Percentiles rank a stretch among this genome's conserved stretches.
Evolutionary conservation across 64 coral and sea anemone genomes (phyloP).

Genomic region (Montipora efflorescens): DNA sequence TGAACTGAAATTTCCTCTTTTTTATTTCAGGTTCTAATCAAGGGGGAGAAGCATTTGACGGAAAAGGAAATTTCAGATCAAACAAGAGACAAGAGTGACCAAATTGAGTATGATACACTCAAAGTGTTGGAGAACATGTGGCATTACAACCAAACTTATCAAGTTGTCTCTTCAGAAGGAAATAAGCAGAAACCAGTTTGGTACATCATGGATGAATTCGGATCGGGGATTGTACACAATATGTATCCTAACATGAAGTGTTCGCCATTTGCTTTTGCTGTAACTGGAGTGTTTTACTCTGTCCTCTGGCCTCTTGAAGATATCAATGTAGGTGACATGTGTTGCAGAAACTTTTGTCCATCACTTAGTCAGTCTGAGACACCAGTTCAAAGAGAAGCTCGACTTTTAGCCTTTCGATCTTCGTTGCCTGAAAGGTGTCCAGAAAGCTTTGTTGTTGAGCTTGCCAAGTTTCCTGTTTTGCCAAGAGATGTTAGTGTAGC

Average conservation of each 20-base stretch:
- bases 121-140: constrained; percentile 80
- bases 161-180: constrained; percentile 60
- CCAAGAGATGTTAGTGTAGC: constrained; percentile 6
- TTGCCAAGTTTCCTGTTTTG: constrained; percentile 1
- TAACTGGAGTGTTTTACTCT: constrained; percentile 79
- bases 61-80: constrained; percentile 78
- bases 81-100: constrained; percentile 62
- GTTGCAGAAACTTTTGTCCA: constrained; percentile 81
- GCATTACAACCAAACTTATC: constrained; percentile 89
- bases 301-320: constrained; percentile 79
- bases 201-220: constrained; percentile 92
- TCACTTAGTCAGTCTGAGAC: constrained; percentile 53
- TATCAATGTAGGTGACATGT: constrained; percentile 69
- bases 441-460: constrained; percentile 65
- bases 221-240: constrained; percentile 79
- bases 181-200: constrained; percentile 61
- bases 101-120: constrained; percentile 14
- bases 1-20: not conserved
- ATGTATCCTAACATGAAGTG: constrained; percentile 77
- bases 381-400: constrained; percentile 68
- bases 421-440: constrained; percentile 62
- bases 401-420: constrained; percentile 62
- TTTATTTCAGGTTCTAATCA: constrained; percentile 73
- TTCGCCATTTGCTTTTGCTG: constrained; percentile 84
- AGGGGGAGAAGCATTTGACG: constrained; percentile 80